Conservation (phyloP, 2,888 invertebrate species). For the Brassicogethes aeneus region DNA sequence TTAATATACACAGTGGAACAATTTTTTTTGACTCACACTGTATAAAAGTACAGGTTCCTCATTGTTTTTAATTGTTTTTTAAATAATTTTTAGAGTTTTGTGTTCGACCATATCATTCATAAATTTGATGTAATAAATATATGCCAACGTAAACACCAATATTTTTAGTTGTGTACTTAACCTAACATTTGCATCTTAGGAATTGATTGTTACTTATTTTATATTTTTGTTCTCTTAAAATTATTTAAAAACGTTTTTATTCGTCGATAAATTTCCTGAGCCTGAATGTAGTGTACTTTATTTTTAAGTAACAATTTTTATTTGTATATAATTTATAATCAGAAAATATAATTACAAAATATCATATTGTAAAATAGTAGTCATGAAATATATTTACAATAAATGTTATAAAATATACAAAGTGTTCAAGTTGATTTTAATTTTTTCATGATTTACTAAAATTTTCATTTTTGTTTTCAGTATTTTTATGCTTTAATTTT, state of each 20-base stretch:
- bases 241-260: background rate
- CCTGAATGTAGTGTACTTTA: background rate
- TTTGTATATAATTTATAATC: background rate
- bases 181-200: no score
- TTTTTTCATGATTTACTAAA: constrained; percentile 7
- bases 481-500: constrained; percentile 9
- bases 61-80: no score
- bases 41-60: no score
- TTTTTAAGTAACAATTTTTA: no score
- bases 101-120: background rate
- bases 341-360: background rate
- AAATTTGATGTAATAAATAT: no score
- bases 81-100: background rate
- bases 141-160: no score
- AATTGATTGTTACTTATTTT: no score
- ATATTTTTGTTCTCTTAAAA: background rate
- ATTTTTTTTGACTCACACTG: no score
- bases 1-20: no score
- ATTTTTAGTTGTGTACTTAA: no score
- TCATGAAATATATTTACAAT: background rate
- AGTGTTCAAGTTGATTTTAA: constrained; percentile 3
- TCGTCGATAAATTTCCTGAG: no score
- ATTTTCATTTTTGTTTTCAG: constrained; percentile 2
- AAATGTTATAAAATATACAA: background rate
- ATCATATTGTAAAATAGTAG: constrained; percentile 2